phyloP scores from a whole-genome alignment of 2,797 vertebrate species.

The Knipowitschia caucasica region DNA sequence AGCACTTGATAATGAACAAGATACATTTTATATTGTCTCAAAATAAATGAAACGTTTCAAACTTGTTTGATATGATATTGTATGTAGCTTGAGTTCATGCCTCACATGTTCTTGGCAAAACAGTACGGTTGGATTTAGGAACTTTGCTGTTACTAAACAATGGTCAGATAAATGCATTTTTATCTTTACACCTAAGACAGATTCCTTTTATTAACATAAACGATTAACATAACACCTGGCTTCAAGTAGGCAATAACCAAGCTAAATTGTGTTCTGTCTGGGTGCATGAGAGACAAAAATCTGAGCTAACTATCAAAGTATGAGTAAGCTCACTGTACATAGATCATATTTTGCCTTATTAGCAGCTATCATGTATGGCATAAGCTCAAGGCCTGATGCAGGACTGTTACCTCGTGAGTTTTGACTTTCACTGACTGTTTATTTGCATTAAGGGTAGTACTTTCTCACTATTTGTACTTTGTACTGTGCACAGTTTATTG shows the following conservation, averaged over 20 bases:
- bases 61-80: slow-evolving; percentile 43
- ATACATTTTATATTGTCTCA: slow-evolving; percentile 10
- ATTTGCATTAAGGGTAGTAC: slow-evolving; percentile 60
- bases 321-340: slow-evolving; percentile 32
- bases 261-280: too few species aligned
- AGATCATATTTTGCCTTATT: slow-evolving; percentile 35
- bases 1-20: slow-evolving; percentile 56
- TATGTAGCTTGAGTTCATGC: slow-evolving; percentile 25
- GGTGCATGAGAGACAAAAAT: slow-evolving; percentile 21
- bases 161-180: neutral
- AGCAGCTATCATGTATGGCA: slow-evolving; percentile 42
- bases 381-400: slow-evolving; percentile 57
- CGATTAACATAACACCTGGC: too few species aligned
- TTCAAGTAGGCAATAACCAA: too few species aligned
- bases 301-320: slow-evolving; percentile 27
- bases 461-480: slow-evolving; percentile 72
- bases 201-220: neutral
- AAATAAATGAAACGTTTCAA: slow-evolving; percentile 53
- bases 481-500: slow-evolving; percentile 65
- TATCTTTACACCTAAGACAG: neutral
- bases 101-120: slow-evolving; percentile 17
- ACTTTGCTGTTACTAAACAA: neutral
- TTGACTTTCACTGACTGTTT: slow-evolving; percentile 67
- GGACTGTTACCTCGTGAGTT: slow-evolving; percentile 75
- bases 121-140: neutral